Base-by-base conservation (phyloP, 2,888 invertebrate genomes). In the Rhodophaea formosa region DNA sequence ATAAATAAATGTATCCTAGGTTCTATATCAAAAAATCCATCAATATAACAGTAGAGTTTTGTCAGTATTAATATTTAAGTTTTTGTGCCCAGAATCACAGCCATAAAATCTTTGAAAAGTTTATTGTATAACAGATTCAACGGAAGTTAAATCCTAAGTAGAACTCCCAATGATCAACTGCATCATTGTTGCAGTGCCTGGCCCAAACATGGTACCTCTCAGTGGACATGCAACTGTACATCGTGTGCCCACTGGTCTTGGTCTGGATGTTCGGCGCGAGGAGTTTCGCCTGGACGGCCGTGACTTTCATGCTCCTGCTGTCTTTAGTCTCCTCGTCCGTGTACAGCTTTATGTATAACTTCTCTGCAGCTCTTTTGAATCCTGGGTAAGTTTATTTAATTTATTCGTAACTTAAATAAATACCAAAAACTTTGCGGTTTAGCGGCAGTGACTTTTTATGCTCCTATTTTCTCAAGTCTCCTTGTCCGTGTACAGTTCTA, bases 311-410 rank as follows among this genome's bases (percentile, higher is more conserved):
- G 3, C 56, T 80, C 0, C 56, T 78, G 2, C 52, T 75, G 0
- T 72, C 82, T 0, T 29, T 79, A 43, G 51, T 82, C 66, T 59
- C 76, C 59, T 62, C 72, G 60, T 68, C 79, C 3, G 16, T 74
- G 3, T 76, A 86, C 64, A 80, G 87, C 17, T 88, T 77, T 53
- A 35, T 77, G 0, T 73, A 84, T 46, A 58, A 84, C 43, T 90
- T 82, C 59, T 78, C 82, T 12, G 75, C 82, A 44, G 77, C 79
- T 0, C 68, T 86, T 1, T 69, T 75, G 3, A 79, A 86, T 30
- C 70, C 82, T 16, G 69, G 73, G 93, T 93, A 75, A 82, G 84
- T 80, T 23, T n/a, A n/a, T n/a, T n/a, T n/a, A n/a, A n/a, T n/a
- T n/a, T n/a, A n/a, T n/a, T n/a, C n/a, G n/a, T n/a, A n/a, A n/a